phyloP scores from a whole-genome alignment of 2,797 vertebrate species.

The Masticophis lateralis region DNA sequence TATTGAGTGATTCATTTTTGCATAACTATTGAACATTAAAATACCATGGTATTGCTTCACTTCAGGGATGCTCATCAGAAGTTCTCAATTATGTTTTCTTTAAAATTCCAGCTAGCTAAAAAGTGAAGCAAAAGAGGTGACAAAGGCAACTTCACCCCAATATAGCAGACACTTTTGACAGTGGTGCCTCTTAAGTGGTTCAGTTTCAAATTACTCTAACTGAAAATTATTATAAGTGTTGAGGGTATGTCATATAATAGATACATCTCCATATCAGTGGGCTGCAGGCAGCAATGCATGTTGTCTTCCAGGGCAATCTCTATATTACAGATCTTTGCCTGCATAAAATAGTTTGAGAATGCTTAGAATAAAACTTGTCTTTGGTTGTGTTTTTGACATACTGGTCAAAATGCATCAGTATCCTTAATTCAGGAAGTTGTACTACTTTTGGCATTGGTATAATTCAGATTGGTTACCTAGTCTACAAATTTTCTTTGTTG shows the following conservation, averaged over 20 bases:
- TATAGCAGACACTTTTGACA: background rate
- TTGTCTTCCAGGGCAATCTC: background rate
- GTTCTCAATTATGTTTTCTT: background rate
- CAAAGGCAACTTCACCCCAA: background rate
- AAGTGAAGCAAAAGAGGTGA: background rate
- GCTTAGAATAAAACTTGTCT: background rate
- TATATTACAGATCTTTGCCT: background rate
- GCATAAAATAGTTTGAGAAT: background rate
- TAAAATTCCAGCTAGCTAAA: background rate
- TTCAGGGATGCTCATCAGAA: background rate
- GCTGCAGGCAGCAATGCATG: background rate
- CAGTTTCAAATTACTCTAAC: background rate
- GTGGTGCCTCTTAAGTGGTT: background rate
- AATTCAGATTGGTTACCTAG: background rate
- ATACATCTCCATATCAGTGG: background rate
- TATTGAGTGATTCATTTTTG: background rate
- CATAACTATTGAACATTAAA: background rate
- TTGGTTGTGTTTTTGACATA: background rate
- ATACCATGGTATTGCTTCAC: background rate
- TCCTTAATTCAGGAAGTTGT: background rate
- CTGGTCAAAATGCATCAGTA: background rate
- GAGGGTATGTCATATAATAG: background rate
- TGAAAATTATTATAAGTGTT: background rate
- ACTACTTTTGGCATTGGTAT: background rate
- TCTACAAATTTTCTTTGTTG: background rate